Conservation (phyloP, 1,140 invertebrate genomes). For the Pectinophora gossypiella region DNA sequence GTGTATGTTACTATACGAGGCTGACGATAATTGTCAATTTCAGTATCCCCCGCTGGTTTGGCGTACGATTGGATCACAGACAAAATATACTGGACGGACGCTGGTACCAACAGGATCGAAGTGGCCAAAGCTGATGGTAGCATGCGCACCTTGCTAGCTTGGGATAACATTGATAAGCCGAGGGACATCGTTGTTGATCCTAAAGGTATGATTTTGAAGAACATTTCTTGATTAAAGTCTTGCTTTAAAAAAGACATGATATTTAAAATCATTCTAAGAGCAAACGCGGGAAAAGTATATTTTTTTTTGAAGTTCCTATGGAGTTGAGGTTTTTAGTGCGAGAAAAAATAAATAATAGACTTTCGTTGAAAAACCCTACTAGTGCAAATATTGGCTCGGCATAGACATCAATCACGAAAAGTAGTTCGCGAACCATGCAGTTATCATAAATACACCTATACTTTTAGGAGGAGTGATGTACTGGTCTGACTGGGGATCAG, state of each 20-base stretch:
- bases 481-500: conserved; percentile 92
- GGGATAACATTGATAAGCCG: conserved; percentile 88
- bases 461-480: conserved; percentile 84
- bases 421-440: too few species aligned
- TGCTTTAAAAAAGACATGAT: too few species aligned
- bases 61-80: conserved; percentile 91
- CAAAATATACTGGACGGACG: conserved; percentile 94
- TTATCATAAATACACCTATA: background rate
- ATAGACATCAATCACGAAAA: too few species aligned
- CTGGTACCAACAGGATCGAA: conserved; percentile 87
- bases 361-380: too few species aligned
- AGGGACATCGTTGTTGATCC: conserved; percentile 91
- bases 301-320: too few species aligned
- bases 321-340: too few species aligned
- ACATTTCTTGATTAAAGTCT: too few species aligned
- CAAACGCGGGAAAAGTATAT: too few species aligned
- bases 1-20: background rate
- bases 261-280: too few species aligned
- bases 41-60: conserved; percentile 84
- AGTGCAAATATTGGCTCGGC: too few species aligned
- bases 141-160: conserved; percentile 85
- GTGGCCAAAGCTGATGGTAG: conserved; percentile 87
- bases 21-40: background rate
- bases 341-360: too few species aligned
- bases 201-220: conserved; percentile 76